phyloP scores from a whole-genome alignment of 2,888 invertebrate species.

The Horisme vitalbata region DNA sequence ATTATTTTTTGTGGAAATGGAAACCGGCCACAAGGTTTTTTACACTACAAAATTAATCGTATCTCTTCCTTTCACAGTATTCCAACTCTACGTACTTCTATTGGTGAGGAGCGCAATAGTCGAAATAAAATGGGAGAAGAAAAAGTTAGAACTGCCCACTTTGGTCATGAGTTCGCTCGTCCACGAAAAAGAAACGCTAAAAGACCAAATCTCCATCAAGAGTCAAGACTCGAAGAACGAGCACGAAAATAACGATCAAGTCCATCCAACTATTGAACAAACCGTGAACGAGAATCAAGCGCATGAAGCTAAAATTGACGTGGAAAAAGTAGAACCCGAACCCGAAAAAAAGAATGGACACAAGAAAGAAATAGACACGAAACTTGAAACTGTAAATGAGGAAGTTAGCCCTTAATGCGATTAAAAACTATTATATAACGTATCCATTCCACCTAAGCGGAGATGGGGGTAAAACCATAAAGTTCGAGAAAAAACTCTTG shows the following conservation, averaged over 20 bases:
- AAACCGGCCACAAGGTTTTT: no score
- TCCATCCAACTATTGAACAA: slow-evolving; percentile 1
- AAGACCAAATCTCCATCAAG: slow-evolving; percentile 14
- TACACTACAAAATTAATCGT: not conserved
- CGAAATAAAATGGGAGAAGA: slow-evolving; percentile 43
- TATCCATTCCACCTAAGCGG: not conserved
- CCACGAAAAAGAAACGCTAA: slow-evolving; percentile 29
- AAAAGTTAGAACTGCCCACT: slow-evolving; percentile 39
- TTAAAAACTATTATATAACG: not conserved
- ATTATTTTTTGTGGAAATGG: no score
- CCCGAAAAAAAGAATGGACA: slow-evolving; percentile 1
- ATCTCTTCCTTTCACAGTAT: slow-evolving; percentile 46
- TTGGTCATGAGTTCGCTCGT: slow-evolving; percentile 39
- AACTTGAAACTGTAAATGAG: slow-evolving; percentile 43
- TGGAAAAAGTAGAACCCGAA: slow-evolving; percentile 11
- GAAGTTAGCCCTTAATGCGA: slow-evolving; percentile 2
- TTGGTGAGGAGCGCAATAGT: slow-evolving; percentile 60
- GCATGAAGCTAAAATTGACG: slow-evolving; percentile 4
- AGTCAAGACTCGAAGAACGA: slow-evolving; percentile 12
- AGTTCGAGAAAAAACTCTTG: no score
- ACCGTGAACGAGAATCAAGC: not conserved
- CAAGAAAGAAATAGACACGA: slow-evolving; percentile 16
- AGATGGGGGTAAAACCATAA: no score
- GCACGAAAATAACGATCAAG: slow-evolving; percentile 5
- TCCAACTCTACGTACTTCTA: slow-evolving; percentile 56